These are phyloP conservation scores for Tyria jacobaeae DNA, from an alignment of 2,888 invertebrate species.

Conservation along the genomic window DNA sequence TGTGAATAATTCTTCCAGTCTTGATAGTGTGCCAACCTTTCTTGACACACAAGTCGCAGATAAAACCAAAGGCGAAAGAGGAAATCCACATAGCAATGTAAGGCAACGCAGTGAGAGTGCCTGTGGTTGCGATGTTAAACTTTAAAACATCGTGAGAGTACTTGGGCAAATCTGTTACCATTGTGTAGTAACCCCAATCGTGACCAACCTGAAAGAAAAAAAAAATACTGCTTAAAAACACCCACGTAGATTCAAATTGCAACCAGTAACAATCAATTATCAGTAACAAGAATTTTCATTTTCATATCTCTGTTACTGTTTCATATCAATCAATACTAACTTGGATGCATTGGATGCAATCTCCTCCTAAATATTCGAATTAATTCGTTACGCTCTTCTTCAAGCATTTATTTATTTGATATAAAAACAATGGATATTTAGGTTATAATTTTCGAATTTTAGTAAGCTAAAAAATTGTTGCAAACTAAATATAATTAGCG, in stretches of 20 bases:
- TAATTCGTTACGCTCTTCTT: background rate
- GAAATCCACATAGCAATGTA: conserved; percentile 89
- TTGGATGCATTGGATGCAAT: conserved; percentile 31
- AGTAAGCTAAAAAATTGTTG: no score
- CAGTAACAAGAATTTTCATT: background rate
- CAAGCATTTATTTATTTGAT: background rate
- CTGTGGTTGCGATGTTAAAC: conserved; percentile 88
- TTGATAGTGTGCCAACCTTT: conserved; percentile 87
- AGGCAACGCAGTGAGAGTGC: conserved; percentile 88
- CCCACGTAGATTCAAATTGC: background rate
- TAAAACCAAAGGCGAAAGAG: conserved; percentile 88
- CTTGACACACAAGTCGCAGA: conserved; percentile 89
- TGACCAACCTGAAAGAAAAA: conserved; percentile 72
- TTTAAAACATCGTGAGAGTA: conserved; percentile 89
- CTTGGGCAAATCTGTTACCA: conserved; percentile 90
- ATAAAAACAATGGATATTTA: background rate
- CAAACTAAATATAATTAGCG: no score
- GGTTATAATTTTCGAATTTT: no score
- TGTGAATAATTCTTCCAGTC: conserved; percentile 88
- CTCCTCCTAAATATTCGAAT: background rate
- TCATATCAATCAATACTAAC: conserved; percentile 34
- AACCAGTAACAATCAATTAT: background rate
- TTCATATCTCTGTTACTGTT: background rate
- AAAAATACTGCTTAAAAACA: background rate
- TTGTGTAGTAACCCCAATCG: conserved; percentile 90